Evolutionary conservation across 1,140 invertebrate genomes (phyloP), one percentile per base, ranked within the genome.

Genomic region (Hesperophylax magnus): DNA sequence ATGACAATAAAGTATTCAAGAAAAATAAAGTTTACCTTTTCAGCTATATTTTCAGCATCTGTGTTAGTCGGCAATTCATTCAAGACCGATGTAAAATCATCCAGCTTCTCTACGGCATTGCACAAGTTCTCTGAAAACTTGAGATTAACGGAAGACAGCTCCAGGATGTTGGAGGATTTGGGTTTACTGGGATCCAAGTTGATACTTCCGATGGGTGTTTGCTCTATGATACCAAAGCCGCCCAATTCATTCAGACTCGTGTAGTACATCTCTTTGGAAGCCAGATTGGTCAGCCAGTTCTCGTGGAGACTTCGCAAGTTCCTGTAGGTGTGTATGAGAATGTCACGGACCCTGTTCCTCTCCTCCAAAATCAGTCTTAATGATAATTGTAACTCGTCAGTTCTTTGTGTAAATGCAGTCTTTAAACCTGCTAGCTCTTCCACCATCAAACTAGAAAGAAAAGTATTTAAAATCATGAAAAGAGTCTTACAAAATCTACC

Each of bases 351-450:
- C 88, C 93, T 91, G 83, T 92, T 92, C 22, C 93, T 91, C 85
- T 96, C 95, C 86, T 95, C 94, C 27, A 97, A 87, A 65, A 97
- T 85, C 81, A 93, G 91, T 86, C 94, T 94, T 53, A 96, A 91
- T 31, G 93, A 91, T 86, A 95, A 93, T 86, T 95, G 93, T 24
- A 96, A 89, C 85, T 96, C 94, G 63, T 93, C 93, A 69, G 94
- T 94, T 86, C 94, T 93, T 82, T 94, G 93, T n/a, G 91, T 93
- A 17, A 97, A 89, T 81, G 93, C 92, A 76, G 95, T 94, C 88
- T 97, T 97, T 92, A 95, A 96, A 77, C 92, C 91, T 2, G 96
- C 96, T 81, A 98, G 87, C 89, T 98, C 96, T 88, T 98, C 97
- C 9, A 97, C 94, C 94, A 97, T 96, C 72, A 98, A 92, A 87